phyloP scores from a whole-genome alignment of 2,888 invertebrate genomes.

The Sesia bembeciformis region DNA sequence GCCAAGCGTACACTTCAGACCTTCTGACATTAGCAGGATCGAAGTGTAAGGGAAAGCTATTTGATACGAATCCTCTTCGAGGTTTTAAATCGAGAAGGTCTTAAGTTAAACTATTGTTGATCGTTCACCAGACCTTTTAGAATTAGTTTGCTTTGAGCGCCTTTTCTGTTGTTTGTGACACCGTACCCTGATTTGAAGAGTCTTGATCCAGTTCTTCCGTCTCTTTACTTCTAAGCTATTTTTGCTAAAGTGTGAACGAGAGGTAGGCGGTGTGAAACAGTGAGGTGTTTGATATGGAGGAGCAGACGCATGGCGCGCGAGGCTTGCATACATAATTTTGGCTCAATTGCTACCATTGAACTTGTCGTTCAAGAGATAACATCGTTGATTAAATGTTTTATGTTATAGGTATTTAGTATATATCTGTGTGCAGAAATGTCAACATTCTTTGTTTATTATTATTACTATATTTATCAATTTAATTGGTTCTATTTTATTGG shows the following conservation, averaged over 20 bases:
- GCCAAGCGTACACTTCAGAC: constrained; percentile 43
- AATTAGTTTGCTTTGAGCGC: constrained; percentile 31
- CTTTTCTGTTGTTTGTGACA: constrained; percentile 73
- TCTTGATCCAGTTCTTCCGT: constrained; percentile 47
- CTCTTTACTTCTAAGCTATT: constrained; percentile 20
- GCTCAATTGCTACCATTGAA: constrained; percentile 56
- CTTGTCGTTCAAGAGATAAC: constrained; percentile 53
- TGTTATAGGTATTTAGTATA: background rate
- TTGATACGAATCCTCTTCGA: constrained; percentile 60
- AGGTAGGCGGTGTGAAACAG: constrained; percentile 25
- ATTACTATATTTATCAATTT: too few relatives aligned
- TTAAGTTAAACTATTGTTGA: constrained; percentile 33
- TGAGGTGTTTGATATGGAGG: constrained; percentile 58
- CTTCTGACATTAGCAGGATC: constrained; percentile 37
- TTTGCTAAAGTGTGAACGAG: constrained; percentile 25
- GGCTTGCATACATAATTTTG: constrained; percentile 50
- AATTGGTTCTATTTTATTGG: too few relatives aligned
- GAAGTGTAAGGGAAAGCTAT: constrained; percentile 71
- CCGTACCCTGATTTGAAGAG: constrained; percentile 59
- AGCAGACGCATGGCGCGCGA: constrained; percentile 38
- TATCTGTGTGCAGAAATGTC: too few relatives aligned
- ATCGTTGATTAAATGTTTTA: constrained; percentile 8
- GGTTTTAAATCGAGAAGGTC: constrained; percentile 34
- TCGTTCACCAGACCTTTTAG: constrained; percentile 37
- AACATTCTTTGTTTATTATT: too few relatives aligned